Evolutionary conservation across 2,888 invertebrate genomes (phyloP), one percentile per base, ranked within the genome.

Genomic region (Parapristionchus giblindavisi): DNA sequence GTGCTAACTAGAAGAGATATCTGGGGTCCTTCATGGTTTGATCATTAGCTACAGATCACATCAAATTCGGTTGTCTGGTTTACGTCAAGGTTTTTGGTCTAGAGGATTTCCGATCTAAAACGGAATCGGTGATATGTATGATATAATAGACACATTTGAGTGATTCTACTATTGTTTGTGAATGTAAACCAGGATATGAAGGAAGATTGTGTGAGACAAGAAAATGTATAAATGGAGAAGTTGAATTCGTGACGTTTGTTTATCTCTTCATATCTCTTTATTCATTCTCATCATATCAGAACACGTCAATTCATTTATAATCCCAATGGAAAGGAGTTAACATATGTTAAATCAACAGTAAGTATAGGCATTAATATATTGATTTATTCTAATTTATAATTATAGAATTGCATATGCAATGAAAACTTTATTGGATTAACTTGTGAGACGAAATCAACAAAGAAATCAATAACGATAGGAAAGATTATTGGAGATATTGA

Each of bases 81-180:
- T n/a, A n/a, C n/a, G n/a, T n/a, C n/a, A n/a, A n/a, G n/a, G n/a
- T n/a, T n/a, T n/a, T n/a, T n/a, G n/a, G n/a, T n/a, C n/a, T n/a
- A n/a, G n/a, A n/a, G n/a, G n/a, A n/a, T n/a, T n/a, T n/a, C n/a
- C n/a, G n/a, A n/a, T n/a, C n/a, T n/a, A n/a, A n/a, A n/a, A n/a
- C n/a, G n/a, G n/a, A n/a, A n/a, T n/a, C n/a, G n/a, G n/a, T n/a
- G n/a, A n/a, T n/a, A n/a, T n/a, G n/a, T n/a, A n/a, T n/a, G n/a
- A n/a, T n/a, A n/a, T n/a, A n/a, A n/a, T n/a, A n/a, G 8, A n/a
- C 8, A 27, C 56, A 14, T 56, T 6, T 56, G 29, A 56, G 56
- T 27, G 17, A 27, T 43, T 40, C 38, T 63, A 38, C 63, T 17
- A n/a, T 63, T 43, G 38, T 63, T 34, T 63, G 63, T 66, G 66